Conservation (phyloP, 2,888 invertebrate species). For the Pandemis corylana region DNA sequence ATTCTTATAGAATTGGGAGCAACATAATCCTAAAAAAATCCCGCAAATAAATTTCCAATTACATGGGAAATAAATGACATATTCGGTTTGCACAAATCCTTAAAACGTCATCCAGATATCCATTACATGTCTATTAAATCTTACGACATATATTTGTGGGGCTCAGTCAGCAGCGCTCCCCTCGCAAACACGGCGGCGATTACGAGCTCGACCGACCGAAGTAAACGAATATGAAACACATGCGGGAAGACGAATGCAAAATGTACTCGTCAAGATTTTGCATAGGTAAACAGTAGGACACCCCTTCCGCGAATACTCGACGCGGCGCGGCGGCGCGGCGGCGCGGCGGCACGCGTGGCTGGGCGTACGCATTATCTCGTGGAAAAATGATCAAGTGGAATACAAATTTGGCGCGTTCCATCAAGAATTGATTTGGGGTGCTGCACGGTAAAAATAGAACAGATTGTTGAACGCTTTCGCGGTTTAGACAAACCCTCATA, state of each 20-base stretch:
- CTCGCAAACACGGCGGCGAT: conserved; percentile 83
- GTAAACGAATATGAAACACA: conserved; percentile 85
- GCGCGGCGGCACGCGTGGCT: conserved; percentile 27
- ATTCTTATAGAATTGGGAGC: conserved; percentile 57
- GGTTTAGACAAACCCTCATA: not conserved
- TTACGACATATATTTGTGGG: conserved; percentile 85
- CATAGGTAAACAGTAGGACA: conserved; percentile 80
- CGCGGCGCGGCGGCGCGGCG: conserved; percentile 29
- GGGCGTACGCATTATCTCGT: conserved; percentile 35
- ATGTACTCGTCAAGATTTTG: conserved; percentile 83
- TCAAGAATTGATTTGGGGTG: conserved; percentile 3
- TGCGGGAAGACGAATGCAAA: conserved; percentile 83
- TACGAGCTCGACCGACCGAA: conserved; percentile 80
- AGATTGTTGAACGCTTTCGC: not conserved
- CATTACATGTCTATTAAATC: conserved; percentile 86
- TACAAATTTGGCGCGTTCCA: conserved; percentile 20
- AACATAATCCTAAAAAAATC: conserved; percentile 76
- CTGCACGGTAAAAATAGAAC: not conserved
- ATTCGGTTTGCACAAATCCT: conserved; percentile 85
- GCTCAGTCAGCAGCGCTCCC: conserved; percentile 81
- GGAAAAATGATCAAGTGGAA: conserved; percentile 35
- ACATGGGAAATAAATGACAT: conserved; percentile 80
- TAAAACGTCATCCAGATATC: conserved; percentile 85
- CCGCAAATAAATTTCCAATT: conserved; percentile 83
- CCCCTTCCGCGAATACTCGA: conserved; percentile 58